Conservation (phyloP, 2,888 invertebrate species). For the Mesorhabditis belari region DNA sequence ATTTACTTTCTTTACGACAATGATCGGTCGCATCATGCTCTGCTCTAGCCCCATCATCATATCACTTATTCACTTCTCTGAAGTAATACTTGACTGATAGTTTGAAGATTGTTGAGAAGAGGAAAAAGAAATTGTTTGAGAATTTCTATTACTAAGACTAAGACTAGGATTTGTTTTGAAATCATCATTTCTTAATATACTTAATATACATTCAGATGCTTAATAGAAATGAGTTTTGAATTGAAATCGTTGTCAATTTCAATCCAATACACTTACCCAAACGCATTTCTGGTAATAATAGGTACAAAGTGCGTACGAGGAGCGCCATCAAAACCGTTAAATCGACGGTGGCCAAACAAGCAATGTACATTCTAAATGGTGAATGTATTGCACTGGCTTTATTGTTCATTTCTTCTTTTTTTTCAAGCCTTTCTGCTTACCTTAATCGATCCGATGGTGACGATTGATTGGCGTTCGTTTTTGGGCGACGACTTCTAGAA, state of each 20-base stretch:
- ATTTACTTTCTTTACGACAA: too few relatives aligned
- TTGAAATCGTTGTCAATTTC: too few relatives aligned
- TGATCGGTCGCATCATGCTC: too few relatives aligned
- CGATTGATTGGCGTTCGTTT: slow-evolving; percentile 10
- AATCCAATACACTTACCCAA: slow-evolving; percentile 21
- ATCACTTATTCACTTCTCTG: too few relatives aligned
- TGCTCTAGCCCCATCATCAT: too few relatives aligned
- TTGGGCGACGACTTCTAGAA: slow-evolving; percentile 16
- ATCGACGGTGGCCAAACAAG: slow-evolving; percentile 45
- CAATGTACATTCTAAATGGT: slow-evolving; percentile 39
- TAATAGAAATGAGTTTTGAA: too few relatives aligned
- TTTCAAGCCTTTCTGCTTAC: neutral
- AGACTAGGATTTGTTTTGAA: neutral
- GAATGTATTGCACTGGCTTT: neutral
- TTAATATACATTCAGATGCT: neutral
- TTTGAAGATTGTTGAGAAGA: too few relatives aligned
- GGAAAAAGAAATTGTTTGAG: too few relatives aligned
- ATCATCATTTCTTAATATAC: neutral
- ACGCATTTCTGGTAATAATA: slow-evolving; percentile 41
- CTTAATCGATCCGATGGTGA: slow-evolving; percentile 31
- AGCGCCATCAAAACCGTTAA: slow-evolving; percentile 44
- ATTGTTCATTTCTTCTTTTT: neutral
- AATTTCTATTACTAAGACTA: too few relatives aligned
- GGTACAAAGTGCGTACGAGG: slow-evolving; percentile 35
- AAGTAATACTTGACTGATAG: too few relatives aligned